Percentiles rank a stretch among this genome's conserved stretches.
phyloP scores from a whole-genome alignment of 2,113 vertebrate species.

The Psilopogon haemacephalus region DNA sequence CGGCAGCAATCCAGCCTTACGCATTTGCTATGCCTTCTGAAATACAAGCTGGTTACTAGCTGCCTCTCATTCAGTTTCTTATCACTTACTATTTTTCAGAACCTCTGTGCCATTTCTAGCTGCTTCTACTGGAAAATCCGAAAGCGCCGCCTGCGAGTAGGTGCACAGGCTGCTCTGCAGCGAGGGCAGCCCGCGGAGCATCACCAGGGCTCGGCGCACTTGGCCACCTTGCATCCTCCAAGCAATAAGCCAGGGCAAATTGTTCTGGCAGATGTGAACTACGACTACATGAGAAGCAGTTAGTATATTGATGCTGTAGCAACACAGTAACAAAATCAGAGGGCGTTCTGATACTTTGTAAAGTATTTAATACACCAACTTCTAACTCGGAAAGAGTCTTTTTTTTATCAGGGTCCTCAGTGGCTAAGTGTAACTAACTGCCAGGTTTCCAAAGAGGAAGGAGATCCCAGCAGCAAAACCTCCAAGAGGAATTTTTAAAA shows the following conservation, averaged over 20 bases:
- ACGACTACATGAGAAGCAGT: not conserved
- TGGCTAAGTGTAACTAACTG: not conserved
- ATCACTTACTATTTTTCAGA: not conserved
- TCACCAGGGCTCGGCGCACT: rapidly evolving
- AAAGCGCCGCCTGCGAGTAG: rapidly evolving
- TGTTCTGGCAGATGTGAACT: not conserved
- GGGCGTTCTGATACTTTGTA: not conserved
- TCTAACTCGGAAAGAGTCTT: not conserved
- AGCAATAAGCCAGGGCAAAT: not conserved
- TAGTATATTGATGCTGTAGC: not conserved
- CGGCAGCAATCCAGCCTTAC: not conserved
- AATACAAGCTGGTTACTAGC: not conserved
- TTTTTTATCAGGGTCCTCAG: not conserved
- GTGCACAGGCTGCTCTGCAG: rapidly evolving
- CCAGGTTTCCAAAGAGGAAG: not conserved
- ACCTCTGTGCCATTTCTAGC: not conserved
- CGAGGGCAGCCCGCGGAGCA: rapidly evolving
- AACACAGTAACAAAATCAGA: not conserved
- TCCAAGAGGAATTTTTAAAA: not conserved
- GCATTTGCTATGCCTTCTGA: not conserved
- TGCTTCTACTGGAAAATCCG: not conserved
- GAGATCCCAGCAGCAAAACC: not conserved
- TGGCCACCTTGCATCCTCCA: rapidly evolving
- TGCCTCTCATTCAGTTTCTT: not conserved
- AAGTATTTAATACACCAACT: not conserved